A percentile compares a stretch with the other conserved stretches of the same genome.
phyloP scores from a whole-genome alignment of 2,888 invertebrate genomes.

The Papilio protenor region DNA sequence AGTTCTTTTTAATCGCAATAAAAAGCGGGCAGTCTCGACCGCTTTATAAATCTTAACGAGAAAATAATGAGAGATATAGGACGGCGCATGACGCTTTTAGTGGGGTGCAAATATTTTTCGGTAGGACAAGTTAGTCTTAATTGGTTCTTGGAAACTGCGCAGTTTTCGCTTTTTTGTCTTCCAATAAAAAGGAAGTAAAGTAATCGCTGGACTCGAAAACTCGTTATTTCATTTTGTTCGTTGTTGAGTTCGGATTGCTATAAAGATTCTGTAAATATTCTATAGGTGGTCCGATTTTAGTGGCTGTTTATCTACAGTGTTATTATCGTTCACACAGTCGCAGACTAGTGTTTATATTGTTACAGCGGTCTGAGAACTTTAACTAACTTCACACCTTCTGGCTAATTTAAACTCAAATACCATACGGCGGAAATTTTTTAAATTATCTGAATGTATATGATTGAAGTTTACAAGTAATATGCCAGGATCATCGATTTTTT shows the following conservation, averaged over 20 bases:
- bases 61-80: slow-evolving; percentile 65
- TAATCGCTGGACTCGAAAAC: slow-evolving; percentile 19
- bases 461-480: background rate
- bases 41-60: slow-evolving; percentile 66
- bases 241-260: background rate
- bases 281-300: background rate
- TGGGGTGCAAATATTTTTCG: slow-evolving; percentile 54
- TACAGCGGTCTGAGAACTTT: slow-evolving; percentile 60
- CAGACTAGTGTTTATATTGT: slow-evolving; percentile 56
- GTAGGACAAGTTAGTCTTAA: slow-evolving; percentile 61
- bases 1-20: slow-evolving; percentile 47
- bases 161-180: slow-evolving; percentile 48
- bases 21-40: slow-evolving; percentile 46
- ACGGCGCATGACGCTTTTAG: slow-evolving; percentile 57
- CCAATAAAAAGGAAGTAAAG: slow-evolving; percentile 39
- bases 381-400: slow-evolving; percentile 50
- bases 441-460: too few species aligned
- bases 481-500: background rate
- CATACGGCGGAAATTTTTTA: slow-evolving; percentile 60
- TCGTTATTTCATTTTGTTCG: slow-evolving; percentile 29
- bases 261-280: slow-evolving; percentile 5
- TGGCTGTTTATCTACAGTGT: slow-evolving; percentile 27
- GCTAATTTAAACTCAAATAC: slow-evolving; percentile 62
- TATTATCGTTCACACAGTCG: slow-evolving; percentile 37
- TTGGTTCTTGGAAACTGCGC: slow-evolving; percentile 60